These are phyloP conservation scores for Frankliniella fusca DNA, from an alignment of 2,888 invertebrate species.

Conservation along the genomic window DNA sequence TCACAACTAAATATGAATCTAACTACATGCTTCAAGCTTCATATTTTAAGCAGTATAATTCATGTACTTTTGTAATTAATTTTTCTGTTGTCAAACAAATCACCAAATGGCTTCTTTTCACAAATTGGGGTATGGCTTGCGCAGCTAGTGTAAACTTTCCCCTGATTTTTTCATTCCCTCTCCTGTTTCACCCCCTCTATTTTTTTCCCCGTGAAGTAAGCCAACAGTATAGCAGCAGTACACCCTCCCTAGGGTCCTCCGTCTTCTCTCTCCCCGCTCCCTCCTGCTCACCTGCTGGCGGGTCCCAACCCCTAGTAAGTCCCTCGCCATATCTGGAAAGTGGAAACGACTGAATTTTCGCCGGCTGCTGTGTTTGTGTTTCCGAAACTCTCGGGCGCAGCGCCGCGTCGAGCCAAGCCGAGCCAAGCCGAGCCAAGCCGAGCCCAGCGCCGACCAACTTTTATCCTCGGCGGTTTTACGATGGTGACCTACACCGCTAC, in stretches of 20 bases:
- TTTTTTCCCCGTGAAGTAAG: too few relatives aligned
- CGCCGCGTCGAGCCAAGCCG: background rate
- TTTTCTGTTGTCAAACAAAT: too few relatives aligned
- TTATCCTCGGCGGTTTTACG: slow-evolving; percentile 20
- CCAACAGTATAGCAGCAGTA: too few relatives aligned
- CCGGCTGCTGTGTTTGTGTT: slow-evolving; percentile 19
- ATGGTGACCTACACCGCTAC: slow-evolving; percentile 19
- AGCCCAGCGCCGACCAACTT: background rate
- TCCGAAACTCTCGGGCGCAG: background rate
- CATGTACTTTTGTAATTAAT: too few relatives aligned
- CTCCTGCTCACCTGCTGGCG: background rate
- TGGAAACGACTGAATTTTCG: slow-evolving; percentile 20
- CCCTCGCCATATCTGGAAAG: slow-evolving; percentile 13
- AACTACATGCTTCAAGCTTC: too few relatives aligned
- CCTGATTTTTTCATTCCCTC: too few relatives aligned
- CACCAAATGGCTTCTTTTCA: too few relatives aligned
- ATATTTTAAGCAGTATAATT: too few relatives aligned
- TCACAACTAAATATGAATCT: too few relatives aligned
- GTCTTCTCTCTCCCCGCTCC: background rate
- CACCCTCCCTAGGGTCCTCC: background rate
- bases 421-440: background rate
- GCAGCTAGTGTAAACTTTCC: too few relatives aligned
- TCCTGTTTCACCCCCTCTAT: too few relatives aligned
- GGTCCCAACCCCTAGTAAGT: background rate
- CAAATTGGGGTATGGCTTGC: too few relatives aligned